A percentile compares a stretch with the other conserved stretches of the same genome.
Evolutionary conservation across 2,888 invertebrate genomes (phyloP).

Genomic region (Anoplius nigerrimus): DNA sequence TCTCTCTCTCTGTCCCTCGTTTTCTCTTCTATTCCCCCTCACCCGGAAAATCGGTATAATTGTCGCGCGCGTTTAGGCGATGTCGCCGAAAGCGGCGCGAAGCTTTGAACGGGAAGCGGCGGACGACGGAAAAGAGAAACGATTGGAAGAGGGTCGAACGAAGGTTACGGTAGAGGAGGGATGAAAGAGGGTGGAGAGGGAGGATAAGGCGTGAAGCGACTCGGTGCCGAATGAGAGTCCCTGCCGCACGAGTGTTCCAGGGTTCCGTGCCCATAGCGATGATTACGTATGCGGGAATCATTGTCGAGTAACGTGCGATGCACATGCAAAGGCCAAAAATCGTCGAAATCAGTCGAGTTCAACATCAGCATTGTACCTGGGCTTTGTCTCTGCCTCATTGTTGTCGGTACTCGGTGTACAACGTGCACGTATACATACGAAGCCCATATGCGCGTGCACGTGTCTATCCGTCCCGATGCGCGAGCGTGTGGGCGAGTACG

Average conservation of each 20-base stretch:
- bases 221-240: constrained; percentile 53
- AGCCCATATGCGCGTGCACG: constrained; percentile 24
- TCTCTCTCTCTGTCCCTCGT: background rate
- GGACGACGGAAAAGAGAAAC: background rate
- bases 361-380: constrained; percentile 74
- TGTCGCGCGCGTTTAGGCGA: too few relatives aligned
- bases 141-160: background rate
- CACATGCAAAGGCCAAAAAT: constrained; percentile 73
- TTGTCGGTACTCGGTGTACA: constrained; percentile 67
- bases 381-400: constrained; percentile 74
- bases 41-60: too few relatives aligned
- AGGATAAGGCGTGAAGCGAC: background rate
- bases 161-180: background rate
- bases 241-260: constrained; percentile 55
- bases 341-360: constrained; percentile 75
- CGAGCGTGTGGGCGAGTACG: too few relatives aligned
- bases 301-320: constrained; percentile 69
- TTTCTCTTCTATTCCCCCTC: background rate
- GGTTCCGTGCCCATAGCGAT: constrained; percentile 64
- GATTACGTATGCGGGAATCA: constrained; percentile 74
- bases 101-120: background rate
- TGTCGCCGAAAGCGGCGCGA: too few relatives aligned
- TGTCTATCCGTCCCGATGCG: constrained; percentile 3
- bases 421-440: constrained; percentile 45
- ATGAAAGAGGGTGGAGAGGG: background rate